Conservation (phyloP, 2,797 vertebrate species). For the Darevskia mixta region DNA sequence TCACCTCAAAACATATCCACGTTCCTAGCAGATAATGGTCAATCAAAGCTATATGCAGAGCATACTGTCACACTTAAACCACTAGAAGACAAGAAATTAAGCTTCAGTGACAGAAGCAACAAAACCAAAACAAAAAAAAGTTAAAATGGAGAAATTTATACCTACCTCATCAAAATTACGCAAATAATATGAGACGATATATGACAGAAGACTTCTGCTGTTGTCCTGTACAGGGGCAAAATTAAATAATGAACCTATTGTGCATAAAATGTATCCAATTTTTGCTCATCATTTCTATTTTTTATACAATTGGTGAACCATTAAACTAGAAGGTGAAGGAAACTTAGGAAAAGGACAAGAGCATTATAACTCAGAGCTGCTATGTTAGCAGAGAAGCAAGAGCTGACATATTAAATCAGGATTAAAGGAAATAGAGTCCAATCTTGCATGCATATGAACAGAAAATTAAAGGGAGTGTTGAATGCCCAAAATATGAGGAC, state of each 20-base stretch:
- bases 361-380: not conserved
- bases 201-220: slow-evolving; percentile 91
- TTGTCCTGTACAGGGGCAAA: slow-evolving; percentile 85
- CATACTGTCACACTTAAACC: not conserved
- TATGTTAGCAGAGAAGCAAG: not conserved
- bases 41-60: not conserved
- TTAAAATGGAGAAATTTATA: slow-evolving; percentile 50
- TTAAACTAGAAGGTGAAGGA: not conserved
- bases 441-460: not conserved
- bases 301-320: not conserved
- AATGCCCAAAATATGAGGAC: not conserved
- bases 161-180: slow-evolving; percentile 95
- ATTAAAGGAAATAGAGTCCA: not conserved
- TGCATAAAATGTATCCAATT: slow-evolving; percentile 12
- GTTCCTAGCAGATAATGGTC: not conserved
- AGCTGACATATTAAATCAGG: not conserved
- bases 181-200: slow-evolving; percentile 95
- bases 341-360: not conserved
- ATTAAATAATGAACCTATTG: slow-evolving; percentile 28
- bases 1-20: not conserved
- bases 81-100: not conserved
- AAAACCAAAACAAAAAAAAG: not conserved
- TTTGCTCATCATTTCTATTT: not conserved
- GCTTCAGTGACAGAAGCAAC: not conserved
- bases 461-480: not conserved